Base-by-base conservation (phyloP, 2,888 invertebrate genomes). In the Nymphalis urticae region DNA sequence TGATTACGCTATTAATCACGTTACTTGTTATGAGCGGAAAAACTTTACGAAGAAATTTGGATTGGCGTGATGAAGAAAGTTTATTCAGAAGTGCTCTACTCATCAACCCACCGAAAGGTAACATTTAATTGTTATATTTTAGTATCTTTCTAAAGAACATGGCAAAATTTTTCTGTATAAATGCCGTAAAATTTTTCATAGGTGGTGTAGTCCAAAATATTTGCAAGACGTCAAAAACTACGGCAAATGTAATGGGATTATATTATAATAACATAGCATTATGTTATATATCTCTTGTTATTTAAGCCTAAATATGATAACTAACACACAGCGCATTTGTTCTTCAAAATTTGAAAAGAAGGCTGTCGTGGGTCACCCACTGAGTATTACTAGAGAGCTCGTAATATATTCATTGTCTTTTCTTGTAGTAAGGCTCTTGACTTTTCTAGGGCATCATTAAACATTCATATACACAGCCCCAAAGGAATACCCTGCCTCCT, bases 51-150 rank as follows among this genome's bases (percentile, higher is more conserved):
- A 94, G 98, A 78, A 99, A 98, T 86, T 92, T 94, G 68, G 98
- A 98, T 88, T 99, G 99, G 99, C 93, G 94, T 77, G 96, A 97
- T 80, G 99, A 99, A 89, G 98, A 99, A 88, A 96, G 95, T 77
- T 94, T 99, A 60, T 99, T 98, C 87, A 94, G 96, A 80, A 97
- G 98, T 75, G 99, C 98, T 32, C 94, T 99, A 76, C 93, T 95
- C 79, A 95, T 98, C 82, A 99, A 99, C 91, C 98, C 99, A 65
- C 98, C 99, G n/a, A 99, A 99, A 97, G 98, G 98, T 98, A 87
- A 93, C 92, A 79, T 58, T 65, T 48, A 9, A 56, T 69, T 56
- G 17, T 56, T 56, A 32, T 32, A n/a, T 17, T 54, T 21, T 42
- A 10, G 10, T 3, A 10, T 42, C n/a, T n/a, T n/a, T 8, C 10